Evolutionary conservation across 2,113 vertebrate species (phyloP), one percentile per base, ranked within the genome.

Genomic region (Phalacrocorax aristotelis): DNA sequence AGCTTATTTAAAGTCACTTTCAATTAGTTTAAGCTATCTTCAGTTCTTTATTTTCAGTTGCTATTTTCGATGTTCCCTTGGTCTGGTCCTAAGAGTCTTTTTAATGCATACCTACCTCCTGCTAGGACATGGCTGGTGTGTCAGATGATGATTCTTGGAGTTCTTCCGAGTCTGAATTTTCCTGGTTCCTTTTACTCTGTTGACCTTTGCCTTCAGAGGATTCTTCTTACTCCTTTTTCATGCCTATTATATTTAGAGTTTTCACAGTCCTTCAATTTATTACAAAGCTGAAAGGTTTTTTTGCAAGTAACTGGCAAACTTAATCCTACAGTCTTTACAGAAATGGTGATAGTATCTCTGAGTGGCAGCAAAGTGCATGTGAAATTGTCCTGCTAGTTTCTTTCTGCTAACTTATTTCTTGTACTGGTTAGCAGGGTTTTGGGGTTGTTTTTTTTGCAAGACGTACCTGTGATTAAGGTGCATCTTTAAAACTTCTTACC

Each of bases 1-100:
- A 85, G 79, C 70, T 90, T 83, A 85, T 83, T 91, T 54, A 77
- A 95, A 94, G 40, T 77, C 66, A 83, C 75, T 96, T 94, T 83
- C 85, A 91, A 79, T 38, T 38, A 38, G 38, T 38, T 38, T 82
- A 89, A 89, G 66, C 84, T 85, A 12, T 54, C 77, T 87, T 93
- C 1, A 3, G 42, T 71, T 85, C 17, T 32, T 75, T 51, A 69
- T 74, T 68, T 81, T 69, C 11, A n/a, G 52, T 61, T 84, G 46
- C 78, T 95, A 16, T 94, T 94, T 94, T 79, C 71, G 70, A 19
- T 91, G 52, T 76, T 95, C 38, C 16, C 21, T 52, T 57, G 30
- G 51, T 89, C 55, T 94, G 64, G n/a, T 95, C 51, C 72, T 83
- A 75, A 48, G 40, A 83, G 48, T 55, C 40, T 72, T 82, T 90